These are phyloP conservation scores for Pristionchus exspectatus DNA, from an alignment of 2,888 invertebrate species.

Conservation along the genomic window DNA sequence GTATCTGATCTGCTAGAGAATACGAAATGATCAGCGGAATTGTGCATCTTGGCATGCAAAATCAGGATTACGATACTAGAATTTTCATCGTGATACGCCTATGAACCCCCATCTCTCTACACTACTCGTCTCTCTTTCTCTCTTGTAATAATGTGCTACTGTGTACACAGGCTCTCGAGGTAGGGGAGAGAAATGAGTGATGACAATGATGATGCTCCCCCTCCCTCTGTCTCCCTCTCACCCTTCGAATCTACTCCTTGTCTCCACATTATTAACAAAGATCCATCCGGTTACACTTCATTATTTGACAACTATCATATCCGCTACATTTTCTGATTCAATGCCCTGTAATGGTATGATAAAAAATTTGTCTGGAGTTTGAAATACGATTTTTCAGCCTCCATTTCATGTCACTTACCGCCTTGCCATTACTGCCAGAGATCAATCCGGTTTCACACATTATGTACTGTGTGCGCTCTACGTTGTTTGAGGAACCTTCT, in stretches of 20 bases:
- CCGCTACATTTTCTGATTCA: no score
- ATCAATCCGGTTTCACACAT: slow-evolving; percentile 2
- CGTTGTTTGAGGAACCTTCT: background rate
- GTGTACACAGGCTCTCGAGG: slow-evolving; percentile 5
- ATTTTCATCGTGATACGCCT: background rate
- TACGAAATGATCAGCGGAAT: no score
- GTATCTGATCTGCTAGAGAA: no score
- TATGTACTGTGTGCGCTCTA: background rate
- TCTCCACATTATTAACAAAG: background rate
- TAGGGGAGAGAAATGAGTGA: slow-evolving; percentile 25
- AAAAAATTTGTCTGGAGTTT: no score
- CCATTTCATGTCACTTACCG: no score
- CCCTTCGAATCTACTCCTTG: background rate
- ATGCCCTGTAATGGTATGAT: no score
- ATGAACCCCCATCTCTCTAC: background rate
- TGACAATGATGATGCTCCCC: slow-evolving; percentile 24
- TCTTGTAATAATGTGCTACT: slow-evolving; percentile 34
- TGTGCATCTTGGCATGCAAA: no score
- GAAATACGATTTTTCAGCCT: no score
- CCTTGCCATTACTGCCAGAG: background rate
- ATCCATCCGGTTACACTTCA: background rate
- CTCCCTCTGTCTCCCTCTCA: background rate
- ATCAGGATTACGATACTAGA: no score
- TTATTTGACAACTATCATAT: background rate
- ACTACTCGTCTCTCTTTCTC: background rate